phyloP scores from a whole-genome alignment of 2,797 vertebrate species.

The Discoglossus pictus region DNA sequence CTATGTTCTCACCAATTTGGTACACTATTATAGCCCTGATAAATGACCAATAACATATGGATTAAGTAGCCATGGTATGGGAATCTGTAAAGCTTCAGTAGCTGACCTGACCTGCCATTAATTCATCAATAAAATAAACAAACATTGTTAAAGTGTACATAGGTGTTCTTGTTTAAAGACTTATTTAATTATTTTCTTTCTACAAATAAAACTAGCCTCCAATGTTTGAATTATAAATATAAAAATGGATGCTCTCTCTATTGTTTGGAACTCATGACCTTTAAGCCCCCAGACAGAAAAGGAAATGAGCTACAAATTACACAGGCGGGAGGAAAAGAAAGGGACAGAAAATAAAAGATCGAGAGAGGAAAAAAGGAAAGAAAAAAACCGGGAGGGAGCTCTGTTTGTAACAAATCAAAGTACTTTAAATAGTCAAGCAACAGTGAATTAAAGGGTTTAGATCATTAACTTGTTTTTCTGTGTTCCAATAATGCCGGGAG shows the following conservation, averaged over 20 bases:
- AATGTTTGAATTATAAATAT: constrained; percentile 25
- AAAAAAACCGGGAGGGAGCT: constrained; percentile 58
- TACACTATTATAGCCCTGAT: too few species aligned
- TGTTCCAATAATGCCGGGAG: constrained; percentile 84
- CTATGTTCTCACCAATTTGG: too few species aligned
- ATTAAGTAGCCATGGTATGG: too few species aligned
- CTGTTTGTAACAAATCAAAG: constrained; percentile 72
- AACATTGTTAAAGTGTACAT: constrained; percentile 2
- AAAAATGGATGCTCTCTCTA: constrained; percentile 53
- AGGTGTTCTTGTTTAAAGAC: constrained; percentile 19
- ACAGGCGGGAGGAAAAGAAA: constrained; percentile 60
- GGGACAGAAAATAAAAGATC: constrained; percentile 56
- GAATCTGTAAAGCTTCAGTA: not conserved
- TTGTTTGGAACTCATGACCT: constrained; percentile 61
- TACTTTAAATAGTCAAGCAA: constrained; percentile 70
- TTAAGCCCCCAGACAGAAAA: constrained; percentile 61
- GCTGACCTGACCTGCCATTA: constrained; percentile 11
- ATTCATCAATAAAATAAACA: constrained; percentile 1
- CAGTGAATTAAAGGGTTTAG: constrained; percentile 80
- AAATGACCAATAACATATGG: too few species aligned
- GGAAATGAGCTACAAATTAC: constrained; percentile 67
- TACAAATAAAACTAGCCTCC: constrained; percentile 29
- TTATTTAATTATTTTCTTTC: constrained; percentile 18
- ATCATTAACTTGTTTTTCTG: constrained; percentile 87
- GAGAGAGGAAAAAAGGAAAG: constrained; percentile 60